Conservation (phyloP, 2,888 invertebrate species). For the Copidosoma aretas region DNA sequence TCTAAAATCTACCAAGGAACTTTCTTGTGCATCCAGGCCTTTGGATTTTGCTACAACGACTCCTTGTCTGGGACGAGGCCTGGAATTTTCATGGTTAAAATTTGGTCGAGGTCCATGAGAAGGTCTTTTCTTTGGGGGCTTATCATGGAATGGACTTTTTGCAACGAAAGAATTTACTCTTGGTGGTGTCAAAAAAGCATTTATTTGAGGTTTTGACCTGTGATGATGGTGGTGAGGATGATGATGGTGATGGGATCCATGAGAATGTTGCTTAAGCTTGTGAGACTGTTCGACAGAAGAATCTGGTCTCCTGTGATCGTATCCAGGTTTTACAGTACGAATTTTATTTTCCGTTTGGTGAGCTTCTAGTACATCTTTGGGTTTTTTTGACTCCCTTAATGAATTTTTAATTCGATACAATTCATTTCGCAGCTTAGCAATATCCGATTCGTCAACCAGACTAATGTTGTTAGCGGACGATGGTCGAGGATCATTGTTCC, state of each 20-base stretch:
- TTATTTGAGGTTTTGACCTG: slow-evolving; percentile 42
- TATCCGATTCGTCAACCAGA: slow-evolving; percentile 49
- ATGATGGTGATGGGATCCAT: slow-evolving; percentile 43
- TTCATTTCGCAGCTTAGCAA: slow-evolving; percentile 52
- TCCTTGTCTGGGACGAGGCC: slow-evolving; percentile 44
- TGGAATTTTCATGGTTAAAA: slow-evolving; percentile 40
- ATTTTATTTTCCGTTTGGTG: slow-evolving; percentile 55
- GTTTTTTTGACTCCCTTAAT: slow-evolving; percentile 43
- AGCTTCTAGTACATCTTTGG: slow-evolving; percentile 51
- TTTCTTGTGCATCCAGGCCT: slow-evolving; percentile 47
- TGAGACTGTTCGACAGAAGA: slow-evolving; percentile 52
- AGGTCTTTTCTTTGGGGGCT: slow-evolving; percentile 52
- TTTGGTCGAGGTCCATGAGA: slow-evolving; percentile 29
- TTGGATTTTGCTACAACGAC: slow-evolving; percentile 32
- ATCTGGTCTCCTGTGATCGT: slow-evolving; percentile 46
- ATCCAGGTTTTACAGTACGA: slow-evolving; percentile 42
- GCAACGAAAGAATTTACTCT: slow-evolving; percentile 48
- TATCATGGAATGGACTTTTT: slow-evolving; percentile 54
- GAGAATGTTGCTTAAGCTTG: slow-evolving; percentile 49
- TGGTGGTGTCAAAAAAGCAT: slow-evolving; percentile 57
- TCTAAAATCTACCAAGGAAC: slow-evolving; percentile 27
- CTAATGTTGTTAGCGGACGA: slow-evolving; percentile 45
- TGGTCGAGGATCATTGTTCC: slow-evolving; percentile 55
- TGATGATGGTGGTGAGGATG: slow-evolving; percentile 42
- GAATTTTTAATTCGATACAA: slow-evolving; percentile 51